Conservation (phyloP, 2,888 invertebrate species). For the Tetragonula carbonaria region DNA sequence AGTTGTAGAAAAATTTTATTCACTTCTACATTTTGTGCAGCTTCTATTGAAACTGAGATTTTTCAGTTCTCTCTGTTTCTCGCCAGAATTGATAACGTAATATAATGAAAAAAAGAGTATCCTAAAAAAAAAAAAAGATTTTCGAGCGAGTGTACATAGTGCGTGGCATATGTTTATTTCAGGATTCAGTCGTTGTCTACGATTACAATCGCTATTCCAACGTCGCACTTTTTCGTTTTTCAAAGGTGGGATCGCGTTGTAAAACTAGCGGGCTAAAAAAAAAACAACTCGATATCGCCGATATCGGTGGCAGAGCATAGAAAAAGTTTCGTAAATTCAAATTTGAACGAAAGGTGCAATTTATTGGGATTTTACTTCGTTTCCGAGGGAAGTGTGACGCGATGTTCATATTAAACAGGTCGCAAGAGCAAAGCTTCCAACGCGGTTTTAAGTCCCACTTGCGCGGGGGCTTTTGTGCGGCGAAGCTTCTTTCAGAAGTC, state of each 20-base stretch:
- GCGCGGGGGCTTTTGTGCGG: background rate
- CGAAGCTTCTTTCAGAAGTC: background rate
- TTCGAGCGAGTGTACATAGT: background rate
- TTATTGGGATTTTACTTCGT: background rate
- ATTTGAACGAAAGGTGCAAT: background rate
- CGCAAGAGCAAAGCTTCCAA: background rate
- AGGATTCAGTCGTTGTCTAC: constrained; percentile 12
- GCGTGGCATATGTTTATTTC: background rate
- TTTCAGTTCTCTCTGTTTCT: no score
- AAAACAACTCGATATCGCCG: no score
- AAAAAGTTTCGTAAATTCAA: background rate
- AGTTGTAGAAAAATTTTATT: no score
- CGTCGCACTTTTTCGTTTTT: background rate
- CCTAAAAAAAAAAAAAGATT: no score
- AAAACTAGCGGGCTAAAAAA: background rate
- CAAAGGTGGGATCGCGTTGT: background rate
- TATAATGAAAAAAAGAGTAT: no score
- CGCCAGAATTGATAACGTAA: no score
- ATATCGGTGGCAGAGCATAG: background rate
- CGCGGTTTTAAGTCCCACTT: background rate
- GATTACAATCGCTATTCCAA: background rate
- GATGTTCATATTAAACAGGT: background rate
- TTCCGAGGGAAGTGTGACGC: background rate
- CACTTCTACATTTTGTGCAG: no score
- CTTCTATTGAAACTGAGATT: no score